These are phyloP conservation scores for Scolopax bukidnonensis DNA, from an alignment of 2,797 vertebrate genomes.

Conservation along the genomic window DNA sequence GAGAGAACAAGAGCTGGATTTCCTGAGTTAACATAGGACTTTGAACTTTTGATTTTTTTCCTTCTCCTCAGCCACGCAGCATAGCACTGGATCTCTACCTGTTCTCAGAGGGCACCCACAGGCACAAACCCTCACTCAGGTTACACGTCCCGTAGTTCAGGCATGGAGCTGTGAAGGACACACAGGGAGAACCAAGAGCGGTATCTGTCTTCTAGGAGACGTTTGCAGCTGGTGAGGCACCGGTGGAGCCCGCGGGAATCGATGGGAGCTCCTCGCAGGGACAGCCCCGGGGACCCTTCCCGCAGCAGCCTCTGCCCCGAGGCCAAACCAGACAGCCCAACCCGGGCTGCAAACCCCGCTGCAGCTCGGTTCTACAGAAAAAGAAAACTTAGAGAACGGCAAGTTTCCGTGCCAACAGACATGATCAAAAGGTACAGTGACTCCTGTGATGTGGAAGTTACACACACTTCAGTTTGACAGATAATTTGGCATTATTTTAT, in stretches of 20 bases:
- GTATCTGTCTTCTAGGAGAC: neutral
- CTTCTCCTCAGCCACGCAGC: neutral
- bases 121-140: neutral
- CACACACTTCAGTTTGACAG: constrained; percentile 72
- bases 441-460: constrained; percentile 58
- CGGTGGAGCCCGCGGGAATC: neutral
- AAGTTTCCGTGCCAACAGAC: constrained; percentile 56
- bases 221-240: neutral
- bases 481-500: constrained; percentile 79
- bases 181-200: neutral
- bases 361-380: constrained; percentile 43
- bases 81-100: neutral
- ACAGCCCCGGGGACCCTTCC: neutral
- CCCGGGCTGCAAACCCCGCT: constrained; percentile 45
- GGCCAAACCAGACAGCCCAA: constrained; percentile 40
- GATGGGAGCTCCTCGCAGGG: neutral
- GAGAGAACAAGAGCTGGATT: constrained; percentile 55
- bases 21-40: constrained; percentile 72
- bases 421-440: constrained; percentile 49
- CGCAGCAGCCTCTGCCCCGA: constrained; percentile 37
- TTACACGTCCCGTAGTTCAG: neutral
- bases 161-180: neutral
- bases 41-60: neutral
- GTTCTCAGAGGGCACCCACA: neutral
- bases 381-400: constrained; percentile 23